phyloP scores from a whole-genome alignment of 2,888 invertebrate genomes.

The Andrena minutula region DNA sequence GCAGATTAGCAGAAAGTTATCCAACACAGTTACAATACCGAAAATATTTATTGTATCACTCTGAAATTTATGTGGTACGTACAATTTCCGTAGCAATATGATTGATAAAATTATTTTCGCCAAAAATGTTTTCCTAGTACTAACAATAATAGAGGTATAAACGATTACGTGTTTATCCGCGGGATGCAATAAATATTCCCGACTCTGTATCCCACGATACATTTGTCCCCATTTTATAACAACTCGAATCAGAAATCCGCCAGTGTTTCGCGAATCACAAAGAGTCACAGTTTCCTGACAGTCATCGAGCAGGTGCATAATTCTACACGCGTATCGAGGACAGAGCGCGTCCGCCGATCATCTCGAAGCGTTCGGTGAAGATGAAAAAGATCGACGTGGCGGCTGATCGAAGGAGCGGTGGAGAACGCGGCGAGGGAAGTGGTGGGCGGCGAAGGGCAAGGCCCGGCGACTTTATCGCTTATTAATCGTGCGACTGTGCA shows the following conservation, averaged over 20 bases:
- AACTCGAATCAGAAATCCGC: too few relatives aligned
- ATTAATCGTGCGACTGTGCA: conserved; percentile 78
- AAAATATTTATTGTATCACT: too few relatives aligned
- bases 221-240: too few relatives aligned
- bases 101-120: too few relatives aligned
- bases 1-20: too few relatives aligned
- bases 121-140: too few relatives aligned
- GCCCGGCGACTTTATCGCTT: conserved; percentile 76
- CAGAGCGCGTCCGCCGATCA: background rate
- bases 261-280: background rate
- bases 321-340: conserved; percentile 12
- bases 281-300: background rate
- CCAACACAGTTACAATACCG: too few relatives aligned
- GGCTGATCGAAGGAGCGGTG: conserved; percentile 4
- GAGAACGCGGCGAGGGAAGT: conserved; percentile 27
- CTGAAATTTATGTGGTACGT: too few relatives aligned
- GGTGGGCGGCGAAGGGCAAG: conserved; percentile 57
- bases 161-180: too few relatives aligned
- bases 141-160: too few relatives aligned
- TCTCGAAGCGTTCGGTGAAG: background rate
- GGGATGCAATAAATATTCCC: background rate
- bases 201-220: too few relatives aligned
- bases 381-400: conserved; percentile 23
- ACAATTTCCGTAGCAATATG: too few relatives aligned
- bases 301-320: conserved; percentile 41